These are phyloP conservation scores for Microctonus aethiopoides DNA, from an alignment of 2,888 invertebrate genomes.

Conservation along the genomic window DNA sequence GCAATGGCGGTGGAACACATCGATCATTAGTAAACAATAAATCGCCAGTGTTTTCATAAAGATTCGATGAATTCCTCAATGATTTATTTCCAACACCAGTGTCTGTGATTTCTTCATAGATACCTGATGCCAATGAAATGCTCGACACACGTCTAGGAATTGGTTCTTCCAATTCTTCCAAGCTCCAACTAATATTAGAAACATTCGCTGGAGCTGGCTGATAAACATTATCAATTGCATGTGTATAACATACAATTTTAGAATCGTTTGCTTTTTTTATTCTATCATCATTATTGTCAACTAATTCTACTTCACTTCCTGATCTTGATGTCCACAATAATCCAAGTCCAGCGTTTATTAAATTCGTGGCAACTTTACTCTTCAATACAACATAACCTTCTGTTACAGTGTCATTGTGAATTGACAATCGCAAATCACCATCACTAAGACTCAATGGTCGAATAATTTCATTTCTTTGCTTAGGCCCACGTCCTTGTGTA, in stretches of 20 bases:
- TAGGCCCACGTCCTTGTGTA: conserved; percentile 65
- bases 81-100: conserved; percentile 31
- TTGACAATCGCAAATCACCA: conserved; percentile 65
- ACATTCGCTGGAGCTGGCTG: conserved; percentile 52
- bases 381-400: conserved; percentile 43
- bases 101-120: conserved; percentile 75
- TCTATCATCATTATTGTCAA: conserved; percentile 32
- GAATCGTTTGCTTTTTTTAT: conserved; percentile 43
- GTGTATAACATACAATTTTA: conserved; percentile 40
- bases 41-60: conserved; percentile 65
- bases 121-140: conserved; percentile 74
- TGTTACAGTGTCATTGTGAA: conserved; percentile 42
- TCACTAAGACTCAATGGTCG: conserved; percentile 68
- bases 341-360: conserved; percentile 53
- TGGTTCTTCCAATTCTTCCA: conserved; percentile 48
- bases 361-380: conserved; percentile 48
- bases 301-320: conserved; percentile 51
- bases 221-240: conserved; percentile 58
- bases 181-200: conserved; percentile 44
- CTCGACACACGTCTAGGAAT: conserved; percentile 70
- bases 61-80: conserved; percentile 43
- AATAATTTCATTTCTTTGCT: conserved; percentile 44
- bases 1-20: conserved; percentile 67
- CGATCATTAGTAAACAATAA: conserved; percentile 54
- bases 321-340: conserved; percentile 46